These are phyloP conservation scores for Noctilio leporinus DNA, from an alignment of 2,113 vertebrate genomes.

Conservation along the genomic window DNA sequence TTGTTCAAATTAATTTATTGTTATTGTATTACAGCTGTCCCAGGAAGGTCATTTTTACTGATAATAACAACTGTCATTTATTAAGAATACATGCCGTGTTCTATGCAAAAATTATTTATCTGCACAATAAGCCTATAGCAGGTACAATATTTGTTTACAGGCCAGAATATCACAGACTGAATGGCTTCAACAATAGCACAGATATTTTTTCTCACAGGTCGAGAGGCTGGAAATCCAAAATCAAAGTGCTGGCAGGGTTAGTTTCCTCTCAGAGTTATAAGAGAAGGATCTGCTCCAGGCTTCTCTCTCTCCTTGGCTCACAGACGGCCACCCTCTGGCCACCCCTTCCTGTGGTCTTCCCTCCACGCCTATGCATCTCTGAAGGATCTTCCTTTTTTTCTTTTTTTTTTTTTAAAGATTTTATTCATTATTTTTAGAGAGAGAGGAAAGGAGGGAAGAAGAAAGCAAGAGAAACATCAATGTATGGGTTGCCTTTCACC, in stretches of 20 bases:
- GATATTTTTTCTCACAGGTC: constrained; percentile 8
- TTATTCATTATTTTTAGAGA: no score
- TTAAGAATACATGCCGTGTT: not conserved
- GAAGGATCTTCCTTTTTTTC: not conserved
- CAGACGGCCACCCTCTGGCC: not conserved
- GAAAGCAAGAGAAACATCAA: no score
- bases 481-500: no score
- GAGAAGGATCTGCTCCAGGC: not conserved
- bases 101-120: not conserved
- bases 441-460: no score
- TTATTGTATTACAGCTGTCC: no score
- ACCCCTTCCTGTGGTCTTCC: not conserved
- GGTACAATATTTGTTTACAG: not conserved
- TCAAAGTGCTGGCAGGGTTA: not conserved
- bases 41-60: not conserved
- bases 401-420: no score
- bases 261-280: not conserved
- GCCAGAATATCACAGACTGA: not conserved
- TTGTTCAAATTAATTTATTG: no score
- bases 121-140: not conserved
- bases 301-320: not conserved
- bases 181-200: not conserved
- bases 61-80: not conserved
- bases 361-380: not conserved
- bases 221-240: not conserved